Evolutionary conservation across 2,113 vertebrate genomes (phyloP).

Genomic region (Crotalus helleri): DNA sequence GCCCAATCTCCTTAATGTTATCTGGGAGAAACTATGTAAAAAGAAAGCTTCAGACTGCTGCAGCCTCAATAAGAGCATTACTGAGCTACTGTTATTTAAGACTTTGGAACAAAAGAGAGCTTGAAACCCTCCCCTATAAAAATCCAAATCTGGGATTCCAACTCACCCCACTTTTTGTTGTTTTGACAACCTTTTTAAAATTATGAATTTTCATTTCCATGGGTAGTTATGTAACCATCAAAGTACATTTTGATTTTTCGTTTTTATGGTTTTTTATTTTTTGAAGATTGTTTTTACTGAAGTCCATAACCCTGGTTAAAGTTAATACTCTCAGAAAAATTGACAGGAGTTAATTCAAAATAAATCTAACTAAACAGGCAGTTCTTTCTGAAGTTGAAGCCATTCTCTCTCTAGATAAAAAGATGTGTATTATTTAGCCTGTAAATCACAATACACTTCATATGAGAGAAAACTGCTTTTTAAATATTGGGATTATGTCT

Average conservation of each 20-base stretch:
- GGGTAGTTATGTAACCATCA: neutral
- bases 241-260: neutral
- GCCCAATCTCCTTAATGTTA: neutral
- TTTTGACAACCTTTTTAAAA: no score
- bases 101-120: neutral
- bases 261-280: neutral
- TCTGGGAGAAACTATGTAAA: neutral
- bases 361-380: neutral
- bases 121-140: neutral
- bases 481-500: neutral
- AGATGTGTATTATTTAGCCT: neutral
- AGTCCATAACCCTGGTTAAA: neutral
- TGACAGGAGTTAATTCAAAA: neutral
- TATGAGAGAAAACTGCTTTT: neutral
- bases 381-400: neutral
- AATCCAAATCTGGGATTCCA: neutral
- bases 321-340: neutral
- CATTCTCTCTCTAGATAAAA: neutral
- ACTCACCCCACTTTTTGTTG: neutral
- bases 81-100: neutral
- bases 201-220: neutral
- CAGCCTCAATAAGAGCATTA: neutral
- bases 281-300: neutral
- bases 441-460: neutral
- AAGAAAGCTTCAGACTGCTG: neutral